phyloP scores from a whole-genome alignment of 1,140 invertebrate genomes.

The Conus ventricosus region DNA sequence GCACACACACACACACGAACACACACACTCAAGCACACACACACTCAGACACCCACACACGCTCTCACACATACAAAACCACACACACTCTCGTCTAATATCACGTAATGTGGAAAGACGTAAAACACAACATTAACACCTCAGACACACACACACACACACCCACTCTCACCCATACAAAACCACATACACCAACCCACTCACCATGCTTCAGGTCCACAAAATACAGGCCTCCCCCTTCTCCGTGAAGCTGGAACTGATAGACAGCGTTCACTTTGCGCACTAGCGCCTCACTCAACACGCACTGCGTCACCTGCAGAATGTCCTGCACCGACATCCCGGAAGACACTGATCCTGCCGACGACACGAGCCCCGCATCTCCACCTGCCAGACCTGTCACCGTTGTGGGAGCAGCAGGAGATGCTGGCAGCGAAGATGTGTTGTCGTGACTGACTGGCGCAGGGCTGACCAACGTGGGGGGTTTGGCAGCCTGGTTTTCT shows the following conservation, averaged over 20 bases:
- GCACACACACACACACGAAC: neutral
- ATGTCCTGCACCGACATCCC: slow-evolving; percentile 43
- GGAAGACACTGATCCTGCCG: slow-evolving; percentile 20
- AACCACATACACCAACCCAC: neutral
- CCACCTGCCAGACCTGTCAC: neutral
- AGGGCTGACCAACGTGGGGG: neutral
- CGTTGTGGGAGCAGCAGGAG: neutral
- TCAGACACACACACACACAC: slow-evolving; percentile 15
- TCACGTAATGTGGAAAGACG: no score
- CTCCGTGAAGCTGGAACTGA: slow-evolving; percentile 61
- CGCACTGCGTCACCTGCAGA: slow-evolving; percentile 42
- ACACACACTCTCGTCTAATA: no score
- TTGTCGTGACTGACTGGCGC: neutral
- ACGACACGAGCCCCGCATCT: slow-evolving; percentile 11
- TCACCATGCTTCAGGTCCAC: slow-evolving; percentile 68
- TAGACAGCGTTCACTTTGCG: slow-evolving; percentile 59
- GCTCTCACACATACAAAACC: neutral
- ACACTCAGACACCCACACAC: no score
- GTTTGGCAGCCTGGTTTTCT: neutral
- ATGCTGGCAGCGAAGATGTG: neutral
- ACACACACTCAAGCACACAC: no score
- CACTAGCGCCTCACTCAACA: slow-evolving; percentile 57
- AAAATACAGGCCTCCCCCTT: slow-evolving; percentile 59
- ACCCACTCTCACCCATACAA: neutral
- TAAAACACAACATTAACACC: no score